phyloP scores from a whole-genome alignment of 2,113 vertebrate species.

The Dissostichus mawsoni region DNA sequence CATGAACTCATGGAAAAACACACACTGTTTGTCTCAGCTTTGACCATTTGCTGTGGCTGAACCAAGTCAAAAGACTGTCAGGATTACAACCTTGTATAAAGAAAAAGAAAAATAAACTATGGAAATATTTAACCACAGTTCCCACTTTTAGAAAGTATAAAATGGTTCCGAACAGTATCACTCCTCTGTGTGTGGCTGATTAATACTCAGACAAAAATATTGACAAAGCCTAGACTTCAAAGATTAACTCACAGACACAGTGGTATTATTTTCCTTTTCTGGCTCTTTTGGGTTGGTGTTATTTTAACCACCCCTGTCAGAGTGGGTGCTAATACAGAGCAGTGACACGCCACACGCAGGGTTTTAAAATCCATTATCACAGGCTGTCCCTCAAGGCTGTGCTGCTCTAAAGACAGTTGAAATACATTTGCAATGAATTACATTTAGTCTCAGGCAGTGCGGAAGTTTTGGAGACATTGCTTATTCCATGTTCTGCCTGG shows the following conservation, averaged over 20 bases:
- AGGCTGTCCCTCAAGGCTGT: conserved; percentile 63
- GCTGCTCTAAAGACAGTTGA: conserved; percentile 62
- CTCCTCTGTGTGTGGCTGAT: conserved; percentile 40
- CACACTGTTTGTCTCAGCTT: no score
- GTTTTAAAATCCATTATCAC: conserved; percentile 71
- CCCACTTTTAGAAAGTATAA: conserved; percentile 26
- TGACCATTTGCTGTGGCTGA: not conserved
- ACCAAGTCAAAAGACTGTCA: not conserved
- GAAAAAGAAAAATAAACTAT: not conserved
- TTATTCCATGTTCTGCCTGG: conserved; percentile 24
- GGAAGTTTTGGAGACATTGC: conserved; percentile 40
- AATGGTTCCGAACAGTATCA: conserved; percentile 23
- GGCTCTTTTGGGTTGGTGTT: conserved; percentile 39
- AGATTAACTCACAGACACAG: conserved; percentile 48
- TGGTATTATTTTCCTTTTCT: conserved; percentile 52
- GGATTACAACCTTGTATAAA: not conserved
- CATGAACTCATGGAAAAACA: no score
- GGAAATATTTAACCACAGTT: not conserved
- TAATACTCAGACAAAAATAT: conserved; percentile 41
- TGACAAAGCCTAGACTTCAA: conserved; percentile 54
- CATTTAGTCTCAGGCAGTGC: conserved; percentile 33
- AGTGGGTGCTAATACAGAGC: conserved; percentile 57
- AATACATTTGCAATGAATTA: conserved; percentile 68
- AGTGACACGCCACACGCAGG: conserved; percentile 35
- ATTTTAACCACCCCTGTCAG: conserved; percentile 68